Conservation (phyloP, 2,888 invertebrate species). For the Macroteleia sp. region DNA sequence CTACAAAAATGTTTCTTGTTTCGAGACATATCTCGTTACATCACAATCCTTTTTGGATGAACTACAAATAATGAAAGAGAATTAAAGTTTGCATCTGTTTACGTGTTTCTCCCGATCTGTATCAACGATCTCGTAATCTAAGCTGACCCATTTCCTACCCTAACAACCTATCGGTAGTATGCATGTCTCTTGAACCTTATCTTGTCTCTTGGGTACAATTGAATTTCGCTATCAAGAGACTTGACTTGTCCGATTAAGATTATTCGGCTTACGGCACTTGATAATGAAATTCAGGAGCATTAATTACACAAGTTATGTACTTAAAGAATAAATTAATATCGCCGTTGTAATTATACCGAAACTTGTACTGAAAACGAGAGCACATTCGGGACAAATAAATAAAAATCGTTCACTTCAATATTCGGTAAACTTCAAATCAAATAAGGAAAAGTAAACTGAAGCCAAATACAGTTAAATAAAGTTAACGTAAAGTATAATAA, state of each 20-base stretch:
- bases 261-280: conserved; percentile 41
- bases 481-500: too few species aligned
- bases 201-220: conserved; percentile 54
- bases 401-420: too few species aligned
- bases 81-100: too few species aligned
- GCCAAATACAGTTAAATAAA: too few species aligned
- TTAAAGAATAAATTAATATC: conserved; percentile 52
- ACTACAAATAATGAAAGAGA: too few species aligned
- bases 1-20: too few species aligned
- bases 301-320: conserved; percentile 26
- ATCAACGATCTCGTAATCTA: conserved; percentile 21
- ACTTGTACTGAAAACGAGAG: conserved; percentile 10
- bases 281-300: conserved; percentile 42
- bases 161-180: conserved; percentile 25
- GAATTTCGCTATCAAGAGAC: conserved; percentile 52
- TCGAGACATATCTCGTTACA: too few species aligned
- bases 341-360: conserved; percentile 2
- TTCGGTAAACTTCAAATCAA: too few species aligned
- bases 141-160: conserved; percentile 54
- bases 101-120: too few species aligned
- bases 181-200: conserved; percentile 42
- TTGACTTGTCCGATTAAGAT: conserved; percentile 47
- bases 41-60: too few species aligned
- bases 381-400: too few species aligned
- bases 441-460: too few species aligned